Conservation (phyloP, 2,888 invertebrate genomes). For the Sinelater perroti region DNA sequence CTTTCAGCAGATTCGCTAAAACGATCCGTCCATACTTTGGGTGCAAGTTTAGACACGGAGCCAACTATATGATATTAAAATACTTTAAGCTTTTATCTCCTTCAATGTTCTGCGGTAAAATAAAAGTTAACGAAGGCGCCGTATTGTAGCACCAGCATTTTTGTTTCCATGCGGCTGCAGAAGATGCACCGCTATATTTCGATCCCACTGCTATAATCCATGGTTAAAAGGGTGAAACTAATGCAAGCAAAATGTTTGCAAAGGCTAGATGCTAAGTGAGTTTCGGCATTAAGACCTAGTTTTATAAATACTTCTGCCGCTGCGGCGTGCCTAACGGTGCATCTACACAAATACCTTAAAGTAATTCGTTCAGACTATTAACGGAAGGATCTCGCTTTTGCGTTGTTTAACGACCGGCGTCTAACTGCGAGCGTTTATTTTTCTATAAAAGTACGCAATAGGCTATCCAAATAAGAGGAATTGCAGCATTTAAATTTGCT, state of each 20-base stretch:
- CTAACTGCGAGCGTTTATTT: too few relatives aligned
- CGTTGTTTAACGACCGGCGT: too few relatives aligned
- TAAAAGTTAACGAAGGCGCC: constrained; percentile 33
- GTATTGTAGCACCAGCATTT: background rate
- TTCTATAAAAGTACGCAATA: too few relatives aligned
- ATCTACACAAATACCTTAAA: constrained; percentile 5
- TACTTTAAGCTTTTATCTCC: constrained; percentile 31
- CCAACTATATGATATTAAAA: constrained; percentile 38
- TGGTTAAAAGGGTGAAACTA: constrained; percentile 8
- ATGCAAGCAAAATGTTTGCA: constrained; percentile 2
- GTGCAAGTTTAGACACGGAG: constrained; percentile 31
- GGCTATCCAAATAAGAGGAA: too few relatives aligned
- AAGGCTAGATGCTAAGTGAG: constrained; percentile 9
- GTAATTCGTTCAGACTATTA: too few relatives aligned
- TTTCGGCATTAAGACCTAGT: constrained; percentile 4
- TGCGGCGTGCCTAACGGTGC: background rate
- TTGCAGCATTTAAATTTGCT: too few relatives aligned
- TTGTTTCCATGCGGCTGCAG: background rate
- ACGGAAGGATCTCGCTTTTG: too few relatives aligned
- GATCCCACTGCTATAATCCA: background rate
- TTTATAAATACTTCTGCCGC: background rate
- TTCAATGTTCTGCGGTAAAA: constrained; percentile 39
- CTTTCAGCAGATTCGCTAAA: too few relatives aligned
- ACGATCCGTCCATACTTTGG: too few relatives aligned
- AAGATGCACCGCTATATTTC: background rate